A percentile compares a stretch with the other conserved stretches of the same genome.
Evolutionary conservation across 2,888 invertebrate species (phyloP).

Genomic region (Octonoba sinensis): DNA sequence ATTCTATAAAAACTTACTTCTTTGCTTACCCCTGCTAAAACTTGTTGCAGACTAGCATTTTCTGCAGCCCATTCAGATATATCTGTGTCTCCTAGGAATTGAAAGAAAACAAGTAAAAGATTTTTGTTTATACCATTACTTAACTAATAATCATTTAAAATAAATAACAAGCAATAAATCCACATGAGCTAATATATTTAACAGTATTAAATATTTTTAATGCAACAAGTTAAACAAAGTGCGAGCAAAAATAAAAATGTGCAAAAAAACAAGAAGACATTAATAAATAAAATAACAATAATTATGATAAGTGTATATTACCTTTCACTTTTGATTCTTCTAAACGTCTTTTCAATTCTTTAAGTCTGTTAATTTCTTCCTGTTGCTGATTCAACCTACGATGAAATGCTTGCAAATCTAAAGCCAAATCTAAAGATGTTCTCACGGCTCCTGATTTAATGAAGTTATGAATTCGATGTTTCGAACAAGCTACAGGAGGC

Average conservation of each 20-base stretch:
- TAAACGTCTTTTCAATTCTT: constrained; percentile 82
- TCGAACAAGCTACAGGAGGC: constrained; percentile 62
- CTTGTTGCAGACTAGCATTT: constrained; percentile 83
- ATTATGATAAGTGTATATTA: constrained; percentile 46
- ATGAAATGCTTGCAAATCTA: constrained; percentile 93
- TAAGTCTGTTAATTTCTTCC: constrained; percentile 85
- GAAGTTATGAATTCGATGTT: constrained; percentile 37
- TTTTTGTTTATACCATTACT: too few species aligned
- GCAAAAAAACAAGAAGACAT: too few species aligned
- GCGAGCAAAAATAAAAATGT: too few species aligned
- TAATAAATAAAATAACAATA: background rate
- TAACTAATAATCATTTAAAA: too few species aligned
- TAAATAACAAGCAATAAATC: too few species aligned
- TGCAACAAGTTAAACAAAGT: too few species aligned
- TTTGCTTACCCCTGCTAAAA: constrained; percentile 71
- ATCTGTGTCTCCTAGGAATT: constrained; percentile 80
- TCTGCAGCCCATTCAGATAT: constrained; percentile 88
- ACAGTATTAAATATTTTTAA: too few species aligned
- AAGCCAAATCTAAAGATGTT: constrained; percentile 90
- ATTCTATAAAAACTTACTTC: constrained; percentile 68
- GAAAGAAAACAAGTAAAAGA: background rate
- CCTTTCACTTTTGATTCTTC: constrained; percentile 81
- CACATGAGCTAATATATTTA: too few species aligned
- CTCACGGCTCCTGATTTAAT: constrained; percentile 71
- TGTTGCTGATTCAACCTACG: constrained; percentile 84